Conservation (phyloP, 2,888 invertebrate species). For the Agrilus biguttatus region DNA sequence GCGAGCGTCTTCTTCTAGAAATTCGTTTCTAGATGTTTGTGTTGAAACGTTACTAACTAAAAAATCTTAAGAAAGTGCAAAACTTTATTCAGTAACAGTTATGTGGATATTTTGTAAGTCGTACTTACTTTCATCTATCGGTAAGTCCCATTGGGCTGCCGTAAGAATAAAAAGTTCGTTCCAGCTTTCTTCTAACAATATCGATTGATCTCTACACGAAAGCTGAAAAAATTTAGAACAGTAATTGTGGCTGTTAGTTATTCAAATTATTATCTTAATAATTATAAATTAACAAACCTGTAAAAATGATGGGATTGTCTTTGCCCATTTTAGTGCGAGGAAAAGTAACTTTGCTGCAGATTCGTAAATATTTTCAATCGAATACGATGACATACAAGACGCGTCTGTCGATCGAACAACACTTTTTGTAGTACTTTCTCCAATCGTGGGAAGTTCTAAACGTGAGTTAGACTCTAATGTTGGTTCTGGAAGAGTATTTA, state of each 20-base stretch:
- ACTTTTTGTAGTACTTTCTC: constrained; percentile 16
- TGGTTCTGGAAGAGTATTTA: too few relatives aligned
- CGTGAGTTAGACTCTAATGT: constrained; percentile 3
- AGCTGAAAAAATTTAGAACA: constrained; percentile 32
- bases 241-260: too few relatives aligned
- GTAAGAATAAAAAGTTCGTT: constrained; percentile 70
- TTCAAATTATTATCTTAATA: neutral
- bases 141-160: constrained; percentile 66
- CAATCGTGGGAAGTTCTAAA: constrained; percentile 20
- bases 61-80: constrained; percentile 16
- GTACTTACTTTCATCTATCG: constrained; percentile 53
- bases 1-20: constrained; percentile 40
- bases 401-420: constrained; percentile 19
- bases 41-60: constrained; percentile 31
- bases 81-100: too few relatives aligned
- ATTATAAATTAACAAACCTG: constrained; percentile 37
- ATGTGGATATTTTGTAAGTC: too few relatives aligned
- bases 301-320: constrained; percentile 59
- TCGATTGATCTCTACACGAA: constrained; percentile 55
- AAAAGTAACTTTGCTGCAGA: constrained; percentile 64
- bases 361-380: constrained; percentile 48
- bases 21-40: constrained; percentile 36
- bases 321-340: constrained; percentile 66
- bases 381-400: constrained; percentile 35
- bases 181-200: constrained; percentile 67